Evolutionary conservation across 2,797 vertebrate species (phyloP), one percentile per base, ranked within the genome.

Genomic region (Chelmon rostratus): DNA sequence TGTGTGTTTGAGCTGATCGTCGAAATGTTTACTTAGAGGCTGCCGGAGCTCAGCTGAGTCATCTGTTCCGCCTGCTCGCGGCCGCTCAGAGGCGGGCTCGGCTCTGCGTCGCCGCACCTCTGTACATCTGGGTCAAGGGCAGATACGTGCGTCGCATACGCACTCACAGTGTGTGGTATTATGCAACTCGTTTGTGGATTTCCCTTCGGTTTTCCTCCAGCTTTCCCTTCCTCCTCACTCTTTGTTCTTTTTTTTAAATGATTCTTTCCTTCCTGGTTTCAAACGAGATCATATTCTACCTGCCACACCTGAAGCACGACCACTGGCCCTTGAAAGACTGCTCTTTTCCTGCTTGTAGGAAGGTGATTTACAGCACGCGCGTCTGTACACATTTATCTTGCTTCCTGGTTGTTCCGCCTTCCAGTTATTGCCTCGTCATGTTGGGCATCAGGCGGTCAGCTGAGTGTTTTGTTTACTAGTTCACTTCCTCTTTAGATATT

Each of bases 1-100:
- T 47, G 67, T 49, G 74, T 83, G 11, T 65, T n/a, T 47, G 68
- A 80, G 72, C 57, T 69, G 31, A 42, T 73, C 47, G 0, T 42
- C 7, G n/a, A 33, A 16, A 44, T 86, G 76, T 90, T 91, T 85
- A 56, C 80, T 84, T 80, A 57, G 2, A 5, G 59, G n/a, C 0
- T 23, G 77, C 69, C 1, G 11, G 62, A 67, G 78, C 57, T 68
- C 33, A 0, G 75, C 86, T 89, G 89, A 91, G 56, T 91, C 91
- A 91, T 87, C 65, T 61, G 21, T 86, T 91, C 90, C 86, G 0
- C 19, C 28, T 15, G 35, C 76, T 76, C 61, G 38, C 65, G 19
- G 49, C 7, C 21, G 54, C 52, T 49, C 56, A 21, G 47, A 23
- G 28, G 56, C 21, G 42, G 12, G 31, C 75, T 62, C 6, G 8